Conservation (phyloP, 2,113 vertebrate genomes). For the Myodes glareolus region DNA sequence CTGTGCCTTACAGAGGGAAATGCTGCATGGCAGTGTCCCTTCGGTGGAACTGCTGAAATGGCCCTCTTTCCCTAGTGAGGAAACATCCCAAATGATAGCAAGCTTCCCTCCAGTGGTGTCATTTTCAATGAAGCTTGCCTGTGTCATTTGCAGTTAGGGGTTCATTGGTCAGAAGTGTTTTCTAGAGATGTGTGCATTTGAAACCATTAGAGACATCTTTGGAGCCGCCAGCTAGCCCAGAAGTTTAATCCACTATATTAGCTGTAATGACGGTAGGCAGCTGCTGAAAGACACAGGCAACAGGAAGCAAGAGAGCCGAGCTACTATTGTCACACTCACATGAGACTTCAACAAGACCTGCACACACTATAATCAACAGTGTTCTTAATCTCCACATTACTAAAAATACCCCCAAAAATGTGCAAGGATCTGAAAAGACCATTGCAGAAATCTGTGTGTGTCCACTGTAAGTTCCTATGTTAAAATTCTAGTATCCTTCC, state of each 20-base stretch:
- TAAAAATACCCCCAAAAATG: conserved; percentile 41
- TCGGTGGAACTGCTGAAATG: conserved; percentile 62
- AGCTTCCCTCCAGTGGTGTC: conserved; percentile 75
- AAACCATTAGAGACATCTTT: conserved; percentile 74
- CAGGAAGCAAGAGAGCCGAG: not conserved
- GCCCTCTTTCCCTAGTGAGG: conserved; percentile 74
- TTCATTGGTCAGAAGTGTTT: conserved; percentile 83
- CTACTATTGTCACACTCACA: not conserved
- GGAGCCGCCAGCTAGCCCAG: conserved; percentile 73
- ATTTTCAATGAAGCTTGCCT: conserved; percentile 78
- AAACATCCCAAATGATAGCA: conserved; percentile 73
- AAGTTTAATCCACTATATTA: conserved; percentile 76
- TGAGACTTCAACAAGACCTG: not conserved
- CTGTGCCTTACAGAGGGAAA: conserved; percentile 59
- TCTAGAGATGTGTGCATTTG: conserved; percentile 66
- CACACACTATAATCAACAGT: not conserved
- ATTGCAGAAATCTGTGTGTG: not conserved
- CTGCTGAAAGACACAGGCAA: conserved; percentile 44
- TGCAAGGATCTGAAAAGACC: conserved; percentile 24
- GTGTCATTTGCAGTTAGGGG: conserved; percentile 77
- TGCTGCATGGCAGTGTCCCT: conserved; percentile 47
- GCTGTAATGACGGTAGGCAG: conserved; percentile 65
- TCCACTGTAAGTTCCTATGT: not conserved
- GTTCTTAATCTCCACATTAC: conserved; percentile 36
- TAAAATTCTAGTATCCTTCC: conserved; percentile 24